Evolutionary conservation across 1,140 invertebrate species (phyloP).

Genomic region (Spodoptera frugiperda): DNA sequence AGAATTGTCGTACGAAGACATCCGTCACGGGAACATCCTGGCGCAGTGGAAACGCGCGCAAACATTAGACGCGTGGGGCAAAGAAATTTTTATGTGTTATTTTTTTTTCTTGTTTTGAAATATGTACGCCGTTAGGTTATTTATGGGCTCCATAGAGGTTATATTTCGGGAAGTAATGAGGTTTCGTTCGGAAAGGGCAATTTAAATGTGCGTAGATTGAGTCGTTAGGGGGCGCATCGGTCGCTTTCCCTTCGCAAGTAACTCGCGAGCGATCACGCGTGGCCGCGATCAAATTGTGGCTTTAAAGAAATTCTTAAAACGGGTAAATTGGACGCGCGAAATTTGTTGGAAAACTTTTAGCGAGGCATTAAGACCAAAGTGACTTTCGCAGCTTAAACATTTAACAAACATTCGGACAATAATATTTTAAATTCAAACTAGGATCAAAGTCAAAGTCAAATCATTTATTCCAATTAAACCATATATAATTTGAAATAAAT

Average conservation of each 20-base stretch:
- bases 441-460: too few species aligned
- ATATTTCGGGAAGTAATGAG: conserved; percentile 85
- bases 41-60: conserved; percentile 66
- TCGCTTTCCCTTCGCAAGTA: conserved; percentile 39
- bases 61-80: conserved; percentile 77
- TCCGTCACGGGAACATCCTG: conserved; percentile 15
- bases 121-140: conserved; percentile 84
- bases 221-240: conserved; percentile 71
- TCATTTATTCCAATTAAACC: too few species aligned
- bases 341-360: neutral
- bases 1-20: conserved; percentile 1
- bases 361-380: neutral
- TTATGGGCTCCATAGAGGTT: conserved; percentile 84
- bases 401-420: too few species aligned
- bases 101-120: conserved; percentile 85
- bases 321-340: conserved; percentile 22
- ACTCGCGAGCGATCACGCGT: conserved; percentile 53
- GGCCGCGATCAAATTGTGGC: conserved; percentile 48
- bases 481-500: too few species aligned
- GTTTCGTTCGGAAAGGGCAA: conserved; percentile 83
- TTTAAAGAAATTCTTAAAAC: conserved; percentile 18
- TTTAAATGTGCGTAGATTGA: conserved; percentile 83
- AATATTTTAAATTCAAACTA: too few species aligned
- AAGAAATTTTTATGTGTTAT: conserved; percentile 85
- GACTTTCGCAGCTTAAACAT: too few species aligned